Base-by-base conservation (phyloP, 2,113 vertebrate species). In the Dicentrarchus labrax region DNA sequence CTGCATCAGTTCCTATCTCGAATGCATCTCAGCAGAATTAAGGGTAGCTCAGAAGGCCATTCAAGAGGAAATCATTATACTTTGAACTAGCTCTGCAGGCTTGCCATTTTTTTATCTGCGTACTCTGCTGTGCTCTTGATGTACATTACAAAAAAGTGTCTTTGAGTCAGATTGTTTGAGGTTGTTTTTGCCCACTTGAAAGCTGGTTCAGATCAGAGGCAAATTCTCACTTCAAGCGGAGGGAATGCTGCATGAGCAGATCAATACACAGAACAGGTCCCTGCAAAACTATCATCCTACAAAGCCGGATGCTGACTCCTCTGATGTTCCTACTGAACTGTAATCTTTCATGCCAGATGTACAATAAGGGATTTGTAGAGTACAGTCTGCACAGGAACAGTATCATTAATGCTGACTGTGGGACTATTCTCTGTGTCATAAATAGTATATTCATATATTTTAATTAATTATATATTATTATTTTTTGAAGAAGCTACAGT, bases 161-260 rank as follows among this genome's bases (percentile, higher is more conserved):
- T 91, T 84, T 67, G 74, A 86, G 64, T 84, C 48, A 61, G 41
- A 85, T 83, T 80, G 67, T 88, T 82, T 85, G 76, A 87, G 87
- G 72, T 64, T 86, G 85, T 81, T 88, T 91, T 54, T 54, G 41
- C 85, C 41, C 71, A 65, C 82, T 83, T 86, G 72, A 88, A 90
- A 90, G 85, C 76, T 68, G 48, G 45, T 72, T 91, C 64, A 82
- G 80, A 92, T 90, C 85, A 86, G 66, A 91, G 76, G 53, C 71
- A 43, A 68, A 65, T 76, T 80, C 76, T 67, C 64, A 73, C 76
- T 84, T 21, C 4, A 81, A 88, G 73, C 22, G 9, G 75, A 64
- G 76, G 76, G 80, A 91, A 71, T 57, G 74, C 83, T 87, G 81
- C 76, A 84, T 82, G 79, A 88, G 85, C 75, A 78, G 87, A 88